Conservation (phyloP, 2,888 invertebrate species). For the Drosophila mercatorum region DNA sequence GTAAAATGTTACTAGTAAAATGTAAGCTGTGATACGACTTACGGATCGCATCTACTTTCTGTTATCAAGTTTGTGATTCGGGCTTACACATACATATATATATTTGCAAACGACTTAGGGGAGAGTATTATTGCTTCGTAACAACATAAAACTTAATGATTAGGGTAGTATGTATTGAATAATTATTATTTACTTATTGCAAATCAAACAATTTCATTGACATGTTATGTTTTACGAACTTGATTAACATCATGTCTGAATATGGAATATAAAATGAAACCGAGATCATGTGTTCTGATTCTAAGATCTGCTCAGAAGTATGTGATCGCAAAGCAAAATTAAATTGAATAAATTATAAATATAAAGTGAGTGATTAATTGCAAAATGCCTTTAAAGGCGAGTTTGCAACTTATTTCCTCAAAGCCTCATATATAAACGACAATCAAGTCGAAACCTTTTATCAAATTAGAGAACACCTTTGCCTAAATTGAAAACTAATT, state of each 20-base stretch:
- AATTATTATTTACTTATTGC: neutral
- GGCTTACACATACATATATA: neutral
- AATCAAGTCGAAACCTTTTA: neutral
- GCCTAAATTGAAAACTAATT: conserved; percentile 64
- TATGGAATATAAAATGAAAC: conserved; percentile 43
- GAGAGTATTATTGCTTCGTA: neutral
- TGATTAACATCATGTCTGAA: conserved; percentile 33
- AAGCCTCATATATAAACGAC: neutral
- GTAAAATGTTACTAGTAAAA: no score
- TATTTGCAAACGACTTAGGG: neutral
- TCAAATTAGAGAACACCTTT: conserved; percentile 60
- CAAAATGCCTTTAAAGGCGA: conserved; percentile 45
- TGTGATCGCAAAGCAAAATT: conserved; percentile 32
- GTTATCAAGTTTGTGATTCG: neutral
- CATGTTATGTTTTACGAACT: conserved; percentile 38
- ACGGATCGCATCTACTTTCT: no score
- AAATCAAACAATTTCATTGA: conserved; percentile 2
- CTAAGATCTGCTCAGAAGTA: conserved; percentile 30
- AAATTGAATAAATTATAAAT: conserved; percentile 42
- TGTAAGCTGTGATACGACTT: no score
- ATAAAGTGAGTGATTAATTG: conserved; percentile 56
- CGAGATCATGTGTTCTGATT: conserved; percentile 24
- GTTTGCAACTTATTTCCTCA: conserved; percentile 5
- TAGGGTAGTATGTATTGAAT: neutral
- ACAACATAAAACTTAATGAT: neutral